Conservation (phyloP, 2,113 vertebrate genomes). For the Callorhinus ursinus region DNA sequence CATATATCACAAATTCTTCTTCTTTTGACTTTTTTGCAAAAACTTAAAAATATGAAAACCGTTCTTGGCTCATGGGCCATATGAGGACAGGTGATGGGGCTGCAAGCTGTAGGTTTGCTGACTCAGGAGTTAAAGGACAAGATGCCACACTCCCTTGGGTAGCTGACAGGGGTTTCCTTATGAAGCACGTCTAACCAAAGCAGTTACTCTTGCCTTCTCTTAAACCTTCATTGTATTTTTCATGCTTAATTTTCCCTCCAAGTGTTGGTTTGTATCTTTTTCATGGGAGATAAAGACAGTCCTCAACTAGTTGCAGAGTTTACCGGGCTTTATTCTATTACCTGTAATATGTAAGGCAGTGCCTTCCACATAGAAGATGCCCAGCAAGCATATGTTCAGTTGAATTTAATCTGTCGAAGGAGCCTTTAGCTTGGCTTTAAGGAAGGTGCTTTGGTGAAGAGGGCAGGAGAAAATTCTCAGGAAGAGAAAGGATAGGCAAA, state of each 20-base stretch:
- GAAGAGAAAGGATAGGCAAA: background rate
- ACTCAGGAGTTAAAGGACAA: background rate
- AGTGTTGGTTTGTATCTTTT: background rate
- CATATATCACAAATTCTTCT: background rate
- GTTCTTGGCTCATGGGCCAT: background rate
- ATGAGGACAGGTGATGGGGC: background rate
- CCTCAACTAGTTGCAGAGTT: background rate
- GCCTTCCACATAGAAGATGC: background rate
- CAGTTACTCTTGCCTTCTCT: background rate
- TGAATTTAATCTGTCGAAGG: background rate
- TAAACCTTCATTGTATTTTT: background rate
- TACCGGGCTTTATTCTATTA: background rate
- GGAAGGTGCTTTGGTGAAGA: background rate
- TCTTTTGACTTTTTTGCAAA: background rate
- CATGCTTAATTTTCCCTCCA: background rate
- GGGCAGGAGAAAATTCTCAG: background rate
- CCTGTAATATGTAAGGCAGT: background rate
- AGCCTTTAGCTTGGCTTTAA: background rate
- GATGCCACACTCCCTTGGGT: fast-evolving
- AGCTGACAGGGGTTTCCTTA: background rate
- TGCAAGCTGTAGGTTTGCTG: background rate
- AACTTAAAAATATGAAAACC: background rate
- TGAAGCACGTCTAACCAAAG: background rate
- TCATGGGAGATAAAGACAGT: background rate
- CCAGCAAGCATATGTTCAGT: background rate